phyloP scores from a whole-genome alignment of 2,888 invertebrate genomes.

The Amphiduros pacificus region DNA sequence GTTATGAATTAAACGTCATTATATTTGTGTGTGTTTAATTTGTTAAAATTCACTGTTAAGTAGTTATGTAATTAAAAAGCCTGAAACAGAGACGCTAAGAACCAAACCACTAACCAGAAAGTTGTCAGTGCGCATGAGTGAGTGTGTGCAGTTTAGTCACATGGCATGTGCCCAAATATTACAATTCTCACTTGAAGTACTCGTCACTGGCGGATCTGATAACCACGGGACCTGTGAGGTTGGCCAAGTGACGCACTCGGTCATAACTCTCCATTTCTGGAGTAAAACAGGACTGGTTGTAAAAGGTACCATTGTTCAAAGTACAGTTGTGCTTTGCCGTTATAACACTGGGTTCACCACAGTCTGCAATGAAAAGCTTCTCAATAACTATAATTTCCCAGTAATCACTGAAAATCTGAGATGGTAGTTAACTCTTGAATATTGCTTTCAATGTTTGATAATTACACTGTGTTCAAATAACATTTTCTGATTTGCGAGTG shows the following conservation, averaged over 20 bases:
- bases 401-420: neutral
- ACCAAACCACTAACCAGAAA: neutral
- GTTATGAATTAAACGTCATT: no score
- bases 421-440: no score
- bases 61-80: no score
- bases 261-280: constrained; percentile 35
- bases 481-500: no score
- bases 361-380: constrained; percentile 13
- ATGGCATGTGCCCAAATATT: no score
- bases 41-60: no score
- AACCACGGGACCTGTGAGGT: neutral
- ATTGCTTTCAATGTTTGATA: no score
- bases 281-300: constrained; percentile 46
- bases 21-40: no score
- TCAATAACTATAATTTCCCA: neutral
- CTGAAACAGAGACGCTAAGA: neutral
- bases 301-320: constrained; percentile 51
- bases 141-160: neutral
- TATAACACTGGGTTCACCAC: constrained; percentile 18
- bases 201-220: constrained; percentile 50
- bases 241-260: neutral
- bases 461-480: no score
- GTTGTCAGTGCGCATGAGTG: neutral
- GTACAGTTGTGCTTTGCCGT: constrained; percentile 52
- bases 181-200: constrained; percentile 62